Base-by-base conservation (phyloP, 2,797 vertebrate species). In the Loris lydekkerianus region DNA sequence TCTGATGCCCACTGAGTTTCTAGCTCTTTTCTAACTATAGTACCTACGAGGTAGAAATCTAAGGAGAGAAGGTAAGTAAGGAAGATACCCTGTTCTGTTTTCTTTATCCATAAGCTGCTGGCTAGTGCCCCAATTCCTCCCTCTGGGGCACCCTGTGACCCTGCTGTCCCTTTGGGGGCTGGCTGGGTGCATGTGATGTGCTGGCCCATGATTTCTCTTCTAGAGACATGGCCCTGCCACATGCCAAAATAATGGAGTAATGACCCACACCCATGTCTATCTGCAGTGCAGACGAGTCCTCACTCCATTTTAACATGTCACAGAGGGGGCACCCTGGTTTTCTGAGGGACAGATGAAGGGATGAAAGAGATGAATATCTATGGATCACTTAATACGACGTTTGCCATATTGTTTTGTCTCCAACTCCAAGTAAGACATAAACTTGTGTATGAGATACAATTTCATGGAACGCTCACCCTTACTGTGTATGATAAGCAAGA, bases 141-240 rank as follows among this genome's bases (percentile, higher is more conserved):
- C 29, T 27, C 7, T 7, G 1, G 18, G n/a, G 13, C 27, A 10
- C 21, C 2, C 67, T 60, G n/a, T 34, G 31, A 9, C 23, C 49
- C 70, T 31, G 0, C 5, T 17, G 7, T 5, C 14, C 27, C 31
- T 29, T 20, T 15, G 0, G 58, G 29, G n/a, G 6, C 63, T 40
- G 65, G 5, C 9, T 60, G 10, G 5, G 18, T 53, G 9, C 17
- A 3, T 10, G 4, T 23, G 17, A 25, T 56, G 11, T 29, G 18
- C 31, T 9, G 21, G 17, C 21, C 58, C 5, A 10, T 0, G 5
- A 27, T 2, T 10, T 77, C 46, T 7, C 6, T 61, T 31, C 46
- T 17, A 21, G 9, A 65, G 70, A 25, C 10, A 10, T 2, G 13
- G 27, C 43, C 5, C 0, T 0, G 4, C 1, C 0, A 2, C 2